phyloP scores from a whole-genome alignment of 2,888 invertebrate genomes.

The Stenodera caucasica region DNA sequence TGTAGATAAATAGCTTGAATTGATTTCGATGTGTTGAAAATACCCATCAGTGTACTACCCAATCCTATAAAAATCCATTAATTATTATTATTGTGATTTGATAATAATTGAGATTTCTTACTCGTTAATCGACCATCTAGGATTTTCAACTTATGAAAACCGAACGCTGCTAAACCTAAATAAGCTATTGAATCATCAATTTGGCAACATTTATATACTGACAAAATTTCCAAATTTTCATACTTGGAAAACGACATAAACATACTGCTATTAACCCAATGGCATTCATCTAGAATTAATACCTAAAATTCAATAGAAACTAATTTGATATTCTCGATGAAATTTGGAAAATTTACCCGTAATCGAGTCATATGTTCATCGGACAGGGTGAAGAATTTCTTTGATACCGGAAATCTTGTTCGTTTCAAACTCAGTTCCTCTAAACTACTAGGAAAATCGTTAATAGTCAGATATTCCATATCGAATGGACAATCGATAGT shows the following conservation, averaged over 20 bases:
- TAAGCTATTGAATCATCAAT: constrained; percentile 71
- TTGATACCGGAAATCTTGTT: neutral
- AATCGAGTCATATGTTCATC: neutral
- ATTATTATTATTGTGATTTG: neutral
- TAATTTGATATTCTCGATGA: no score
- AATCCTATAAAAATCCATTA: constrained; percentile 18
- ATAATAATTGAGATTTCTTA: constrained; percentile 25
- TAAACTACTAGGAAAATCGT: constrained; percentile 4
- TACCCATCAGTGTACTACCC: constrained; percentile 44
- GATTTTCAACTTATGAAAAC: constrained; percentile 62
- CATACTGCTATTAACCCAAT: constrained; percentile 74
- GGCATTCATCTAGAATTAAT: constrained; percentile 70
- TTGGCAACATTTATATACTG: constrained; percentile 66
- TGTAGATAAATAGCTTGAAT: constrained; percentile 50
- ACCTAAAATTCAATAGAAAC: constrained; percentile 56
- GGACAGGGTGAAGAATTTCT: neutral
- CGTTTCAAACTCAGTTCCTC: constrained; percentile 8
- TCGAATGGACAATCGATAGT: constrained; percentile 32
- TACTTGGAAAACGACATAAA: constrained; percentile 75
- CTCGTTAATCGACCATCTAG: constrained; percentile 52
- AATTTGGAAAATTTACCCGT: neutral
- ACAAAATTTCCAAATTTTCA: constrained; percentile 62
- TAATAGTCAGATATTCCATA: neutral
- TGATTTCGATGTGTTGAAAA: constrained; percentile 38
- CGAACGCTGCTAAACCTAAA: constrained; percentile 74